phyloP scores from a whole-genome alignment of 2,888 invertebrate genomes.

The Pseudeuparius sepicola region DNA sequence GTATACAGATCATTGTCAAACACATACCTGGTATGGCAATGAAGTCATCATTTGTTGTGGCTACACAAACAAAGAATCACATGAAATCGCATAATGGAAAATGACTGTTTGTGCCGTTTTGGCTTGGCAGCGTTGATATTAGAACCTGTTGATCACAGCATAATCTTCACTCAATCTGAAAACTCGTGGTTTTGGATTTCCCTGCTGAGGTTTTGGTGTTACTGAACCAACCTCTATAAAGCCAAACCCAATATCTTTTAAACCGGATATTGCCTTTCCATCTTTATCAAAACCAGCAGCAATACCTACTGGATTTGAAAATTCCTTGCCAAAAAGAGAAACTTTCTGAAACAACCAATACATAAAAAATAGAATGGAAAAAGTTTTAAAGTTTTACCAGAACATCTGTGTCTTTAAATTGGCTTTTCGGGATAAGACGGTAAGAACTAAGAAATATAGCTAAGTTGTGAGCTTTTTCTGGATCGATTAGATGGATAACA shows the following conservation, averaged over 20 bases:
- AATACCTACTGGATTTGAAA: conserved; percentile 90
- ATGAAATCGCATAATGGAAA: too few species aligned
- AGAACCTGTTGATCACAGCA: conserved; percentile 79
- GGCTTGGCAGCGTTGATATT: too few species aligned
- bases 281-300: conserved; percentile 99
- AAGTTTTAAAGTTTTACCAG: conserved; percentile 47
- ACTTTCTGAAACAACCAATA: conserved; percentile 47
- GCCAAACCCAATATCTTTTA: conserved; percentile 82
- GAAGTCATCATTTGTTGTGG: too few species aligned
- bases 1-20: too few species aligned
- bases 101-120: too few species aligned
- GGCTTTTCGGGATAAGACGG: conserved; percentile 56
- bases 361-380: conserved; percentile 10
- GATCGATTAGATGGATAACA: conserved; percentile 54
- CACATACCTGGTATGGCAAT: too few species aligned
- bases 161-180: conserved; percentile 77
- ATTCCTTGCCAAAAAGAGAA: conserved; percentile 56
- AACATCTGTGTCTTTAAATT: conserved; percentile 49
- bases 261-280: conserved; percentile 77
- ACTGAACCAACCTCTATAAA: conserved; percentile 95
- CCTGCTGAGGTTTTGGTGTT: conserved; percentile 86
- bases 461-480: conserved; percentile 75
- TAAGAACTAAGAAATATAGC: conserved; percentile 70
- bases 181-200: conserved; percentile 87
- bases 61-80: too few species aligned